Evolutionary conservation across 2,888 invertebrate genomes (phyloP), one percentile per base, ranked within the genome.

Genomic region (Hypolimnas misippus): DNA sequence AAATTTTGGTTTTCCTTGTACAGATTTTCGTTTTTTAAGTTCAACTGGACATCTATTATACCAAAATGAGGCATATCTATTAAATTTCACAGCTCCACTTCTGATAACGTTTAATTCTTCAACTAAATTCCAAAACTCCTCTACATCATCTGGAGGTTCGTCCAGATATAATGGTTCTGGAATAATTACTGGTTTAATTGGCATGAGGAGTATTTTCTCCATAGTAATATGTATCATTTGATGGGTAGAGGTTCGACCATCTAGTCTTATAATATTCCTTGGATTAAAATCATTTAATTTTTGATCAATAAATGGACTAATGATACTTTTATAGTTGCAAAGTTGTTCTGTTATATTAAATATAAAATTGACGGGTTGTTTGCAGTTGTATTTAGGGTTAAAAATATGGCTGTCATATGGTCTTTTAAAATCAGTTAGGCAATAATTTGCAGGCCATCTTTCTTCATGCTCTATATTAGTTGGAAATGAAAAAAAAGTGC

Each of bases 31-130:
- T 65, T 89, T 85, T 68, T 89, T 89, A 70, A 95, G 86, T 68
- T 94, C 93, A 2, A 95, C 94, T 4, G 95, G 95, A 75, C 95
- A 95, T 70, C 92, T 83, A 55, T 87, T 92, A 40, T 82, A 87
- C 94, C 94, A 95, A 50, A 89, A 85, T 3, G 95, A 94, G 67
- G 93, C 70, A 70, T 72, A 78, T 65, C 84, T 77, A 63, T 76
- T 82, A 72, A 90, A 88, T 63, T 71, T 78, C n/a, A 85, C 49
- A 59, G 55, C 70, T 31, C 77, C 82, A 74, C 69, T 81, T 42
- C 70, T 73, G 53, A 89, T 79, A 8, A 79, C 74, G 67, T 82
- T 81, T 29, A 76, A 69, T 64, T 81, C 81, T 69, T 82, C 76
- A 40, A 89, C 72, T 62, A 65, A 66, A 67, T 74, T 77, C 91